phyloP scores from a whole-genome alignment of 2,888 invertebrate genomes.

The Lottia scabra region DNA sequence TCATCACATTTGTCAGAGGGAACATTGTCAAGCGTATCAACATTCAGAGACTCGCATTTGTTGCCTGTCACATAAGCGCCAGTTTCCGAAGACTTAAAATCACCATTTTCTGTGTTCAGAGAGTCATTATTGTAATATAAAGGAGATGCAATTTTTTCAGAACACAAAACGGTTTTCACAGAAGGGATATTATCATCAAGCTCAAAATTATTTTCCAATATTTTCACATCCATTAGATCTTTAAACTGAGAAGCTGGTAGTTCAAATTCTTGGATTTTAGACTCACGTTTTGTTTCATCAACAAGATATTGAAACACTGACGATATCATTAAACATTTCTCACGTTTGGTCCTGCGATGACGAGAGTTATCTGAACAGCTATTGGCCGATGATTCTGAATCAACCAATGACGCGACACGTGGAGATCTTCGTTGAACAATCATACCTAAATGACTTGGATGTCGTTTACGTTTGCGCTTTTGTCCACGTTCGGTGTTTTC shows the following conservation, averaged over 20 bases:
- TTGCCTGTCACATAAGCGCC: too few relatives aligned
- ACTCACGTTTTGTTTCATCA: conserved; percentile 34
- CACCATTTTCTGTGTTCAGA: neutral
- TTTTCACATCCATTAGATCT: neutral
- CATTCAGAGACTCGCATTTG: neutral
- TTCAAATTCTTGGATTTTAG: conserved; percentile 33
- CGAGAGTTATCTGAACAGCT: neutral
- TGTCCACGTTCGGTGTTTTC: neutral
- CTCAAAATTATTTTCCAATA: neutral
- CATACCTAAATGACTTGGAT: conserved; percentile 14
- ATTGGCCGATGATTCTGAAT: neutral
- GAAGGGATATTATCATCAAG: neutral
- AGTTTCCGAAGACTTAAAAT: too few relatives aligned
- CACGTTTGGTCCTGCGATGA: conserved; percentile 11
- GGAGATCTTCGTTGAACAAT: conserved; percentile 33
- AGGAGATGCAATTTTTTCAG: too few relatives aligned
- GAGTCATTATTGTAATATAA: neutral
- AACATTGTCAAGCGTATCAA: too few relatives aligned
- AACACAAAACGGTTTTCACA: neutral
- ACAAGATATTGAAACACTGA: conserved; percentile 55
- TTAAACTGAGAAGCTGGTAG: conserved; percentile 30
- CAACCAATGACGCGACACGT: conserved; percentile 20
- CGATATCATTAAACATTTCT: conserved; percentile 40
- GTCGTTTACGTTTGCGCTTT: neutral
- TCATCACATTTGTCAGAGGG: too few relatives aligned